Base-by-base conservation (phyloP, 2,888 invertebrate genomes). In the Tridacna gigas region DNA sequence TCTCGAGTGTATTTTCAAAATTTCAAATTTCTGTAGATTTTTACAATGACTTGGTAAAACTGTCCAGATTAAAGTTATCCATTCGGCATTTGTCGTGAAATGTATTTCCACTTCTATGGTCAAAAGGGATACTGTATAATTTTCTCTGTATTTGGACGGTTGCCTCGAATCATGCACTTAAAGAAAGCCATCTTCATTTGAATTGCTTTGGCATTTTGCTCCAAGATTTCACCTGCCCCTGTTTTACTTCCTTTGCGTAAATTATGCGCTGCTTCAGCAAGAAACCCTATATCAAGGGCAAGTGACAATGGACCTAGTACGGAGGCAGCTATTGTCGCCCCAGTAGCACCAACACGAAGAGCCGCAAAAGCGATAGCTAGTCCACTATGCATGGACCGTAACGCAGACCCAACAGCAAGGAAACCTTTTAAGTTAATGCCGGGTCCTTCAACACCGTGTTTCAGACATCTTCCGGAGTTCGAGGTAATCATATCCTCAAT, bases 261-360 rank as follows among this genome's bases (percentile, higher is more conserved):
- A 60, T 79, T 74, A 45, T 74, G 51, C n/a, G 74, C 79, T 12
- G 79, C 79, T 65, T 79, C 74, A 0, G 74, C 65, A 1, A 74
- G 79, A 74, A 74, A 79, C 13, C 74, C 79, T 22, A 79, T 66
- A 66, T 79, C 79, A 13, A 79, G 28, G 3, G 60, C 74, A 18
- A 79, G 65, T 5, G 79, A 79, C 18, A 79, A 47, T 22, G 79
- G 79, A 26, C 74, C 79, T 12, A 79, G 48, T 4, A 79, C 79
- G 0, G 79, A 63, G 3, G 79, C 74, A 9, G 79, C 63, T 0
- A 79, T 63, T 5, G 74, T 22, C 4, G 74, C 74, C 12, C 74
- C 79, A 12, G 63, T 26, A 22, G 79, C 56, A n/a, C 65, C 73
- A 28, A 79, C 73, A 7, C 74, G 28, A n/a, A 37, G 51, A 12